A percentile compares a stretch with the other conserved stretches of the same genome.
These are phyloP conservation scores for Halocynthia roretzi DNA, from an alignment of 23 tunicate species.

Conservation along the genomic window DNA sequence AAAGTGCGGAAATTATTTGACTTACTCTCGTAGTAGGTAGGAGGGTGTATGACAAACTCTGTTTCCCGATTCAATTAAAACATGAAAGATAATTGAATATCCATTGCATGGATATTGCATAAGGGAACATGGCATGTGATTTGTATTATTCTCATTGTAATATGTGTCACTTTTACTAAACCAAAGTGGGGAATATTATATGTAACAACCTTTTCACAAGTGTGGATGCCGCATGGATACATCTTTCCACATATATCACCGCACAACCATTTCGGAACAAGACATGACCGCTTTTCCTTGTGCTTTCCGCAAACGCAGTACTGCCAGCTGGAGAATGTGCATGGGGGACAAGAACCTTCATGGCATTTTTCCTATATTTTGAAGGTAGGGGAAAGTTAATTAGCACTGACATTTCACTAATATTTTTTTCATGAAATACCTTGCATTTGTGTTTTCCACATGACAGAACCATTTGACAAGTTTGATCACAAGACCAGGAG, in stretches of 20 bases:
- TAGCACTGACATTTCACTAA: no score
- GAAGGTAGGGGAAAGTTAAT: not conserved
- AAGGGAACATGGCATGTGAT: no score
- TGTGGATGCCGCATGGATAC: slow-evolving; percentile 55
- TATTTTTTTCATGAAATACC: slow-evolving; percentile 23
- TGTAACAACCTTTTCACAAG: slow-evolving; percentile 57
- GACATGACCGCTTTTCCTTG: slow-evolving; percentile 39
- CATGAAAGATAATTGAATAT: no score
- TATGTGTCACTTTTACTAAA: no score
- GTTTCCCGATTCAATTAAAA: no score
- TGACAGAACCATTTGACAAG: slow-evolving; percentile 42
- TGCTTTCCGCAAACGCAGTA: slow-evolving; percentile 46
- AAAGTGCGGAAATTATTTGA: no score
- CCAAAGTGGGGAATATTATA: no score
- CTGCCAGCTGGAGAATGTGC: slow-evolving; percentile 34
- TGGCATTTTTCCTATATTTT: slow-evolving; percentile 45
- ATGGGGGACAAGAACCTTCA: slow-evolving; percentile 55
- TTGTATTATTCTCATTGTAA: no score
- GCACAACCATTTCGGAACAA: slow-evolving; percentile 51
- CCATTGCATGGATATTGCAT: no score
- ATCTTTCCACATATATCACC: slow-evolving; percentile 31
- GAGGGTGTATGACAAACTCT: no score
- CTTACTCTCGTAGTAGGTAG: no score
- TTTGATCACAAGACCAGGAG: slow-evolving; percentile 60
- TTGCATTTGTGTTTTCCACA: slow-evolving; percentile 61